A percentile compares a stretch with the other conserved stretches of the same genome.
Evolutionary conservation across 1,140 invertebrate species (phyloP).

Genomic region (Drosophila subobscura): DNA sequence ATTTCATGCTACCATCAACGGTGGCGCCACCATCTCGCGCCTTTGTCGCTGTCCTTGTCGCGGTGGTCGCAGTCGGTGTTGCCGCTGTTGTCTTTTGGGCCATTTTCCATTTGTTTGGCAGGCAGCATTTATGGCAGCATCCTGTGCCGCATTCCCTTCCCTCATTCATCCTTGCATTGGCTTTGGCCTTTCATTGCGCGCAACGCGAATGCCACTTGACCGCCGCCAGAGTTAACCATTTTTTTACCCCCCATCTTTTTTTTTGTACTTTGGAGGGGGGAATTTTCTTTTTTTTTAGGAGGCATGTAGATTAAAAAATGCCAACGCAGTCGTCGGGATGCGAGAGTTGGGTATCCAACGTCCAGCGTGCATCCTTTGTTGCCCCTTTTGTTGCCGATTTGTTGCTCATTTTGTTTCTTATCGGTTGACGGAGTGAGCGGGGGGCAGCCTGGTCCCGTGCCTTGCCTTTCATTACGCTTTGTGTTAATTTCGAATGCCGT

Average conservation of each 20-base stretch:
- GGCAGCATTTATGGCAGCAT: slow-evolving; percentile 77
- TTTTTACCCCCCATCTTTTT: slow-evolving; percentile 23
- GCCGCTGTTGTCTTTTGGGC: slow-evolving; percentile 49
- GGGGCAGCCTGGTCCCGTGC: no score
- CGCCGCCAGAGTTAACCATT: slow-evolving; percentile 55
- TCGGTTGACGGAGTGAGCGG: slow-evolving; percentile 26
- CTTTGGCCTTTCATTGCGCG: slow-evolving; percentile 38
- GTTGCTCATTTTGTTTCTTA: slow-evolving; percentile 77
- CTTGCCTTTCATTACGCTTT: slow-evolving; percentile 77
- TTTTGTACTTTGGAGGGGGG: not conserved
- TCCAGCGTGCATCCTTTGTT: slow-evolving; percentile 57
- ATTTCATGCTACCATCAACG: slow-evolving; percentile 81
- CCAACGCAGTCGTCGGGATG: slow-evolving; percentile 30
- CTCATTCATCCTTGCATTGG: slow-evolving; percentile 57
- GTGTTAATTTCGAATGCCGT: slow-evolving; percentile 71
- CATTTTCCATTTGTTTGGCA: slow-evolving; percentile 60
- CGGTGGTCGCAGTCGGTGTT: slow-evolving; percentile 15
- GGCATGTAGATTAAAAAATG: slow-evolving; percentile 71
- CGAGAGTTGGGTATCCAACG: slow-evolving; percentile 38
- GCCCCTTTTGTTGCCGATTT: slow-evolving; percentile 62
- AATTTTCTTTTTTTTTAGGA: slow-evolving; percentile 29
- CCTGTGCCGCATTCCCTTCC: slow-evolving; percentile 33
- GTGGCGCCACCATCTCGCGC: slow-evolving; percentile 48
- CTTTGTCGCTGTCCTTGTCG: slow-evolving; percentile 28
- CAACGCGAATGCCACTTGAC: slow-evolving; percentile 67